Evolutionary conservation across 2,797 vertebrate species (phyloP), one percentile per base, ranked within the genome.

Genomic region (Acropternis orthonyx): DNA sequence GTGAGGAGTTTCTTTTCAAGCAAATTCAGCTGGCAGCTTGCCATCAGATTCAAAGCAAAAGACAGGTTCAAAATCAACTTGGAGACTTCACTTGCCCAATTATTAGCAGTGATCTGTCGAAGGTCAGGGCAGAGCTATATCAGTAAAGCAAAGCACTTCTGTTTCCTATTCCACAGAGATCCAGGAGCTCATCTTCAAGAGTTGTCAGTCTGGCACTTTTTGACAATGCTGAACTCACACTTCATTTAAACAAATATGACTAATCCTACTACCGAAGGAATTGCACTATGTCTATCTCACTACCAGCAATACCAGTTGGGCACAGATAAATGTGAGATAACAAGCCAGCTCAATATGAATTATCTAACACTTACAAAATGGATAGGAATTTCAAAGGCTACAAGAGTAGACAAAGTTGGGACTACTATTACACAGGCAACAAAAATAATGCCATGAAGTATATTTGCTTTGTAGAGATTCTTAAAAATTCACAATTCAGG

Each of bases 171-270:
- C 48, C 73, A 72, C 48, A 81, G 76, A 74, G 63, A 88, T 77
- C 52, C 48, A 82, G 43, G 32, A 76, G 30, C 74, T 89, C 67
- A 79, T 82, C 71, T 87, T 93, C 85, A 61, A 67, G 52, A 73
- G 32, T 3, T 91, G 51, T 86, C 94, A 96, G 52, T 73, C 41
- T 0, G 0, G 69, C 51, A 82, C 59, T 94, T 96, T 67, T 73
- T 37, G 49, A 48, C 69, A 89, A 14, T 10, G 39, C 81, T 83
- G 61, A 85, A 85, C 92, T 95, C 85, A 90, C 88, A 79, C 69
- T 75, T 94, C 44, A 67, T 80, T 95, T 85, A 86, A 92, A 91
- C 58, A 96, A 73, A 91, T 62, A 88, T 17, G 28, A 94, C 72
- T 83, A 85, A 81, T 78, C 48, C 48, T 61, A 14, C 28, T 89